phyloP scores from a whole-genome alignment of 2,797 vertebrate genomes.

The Sebastolobus alascanus region DNA sequence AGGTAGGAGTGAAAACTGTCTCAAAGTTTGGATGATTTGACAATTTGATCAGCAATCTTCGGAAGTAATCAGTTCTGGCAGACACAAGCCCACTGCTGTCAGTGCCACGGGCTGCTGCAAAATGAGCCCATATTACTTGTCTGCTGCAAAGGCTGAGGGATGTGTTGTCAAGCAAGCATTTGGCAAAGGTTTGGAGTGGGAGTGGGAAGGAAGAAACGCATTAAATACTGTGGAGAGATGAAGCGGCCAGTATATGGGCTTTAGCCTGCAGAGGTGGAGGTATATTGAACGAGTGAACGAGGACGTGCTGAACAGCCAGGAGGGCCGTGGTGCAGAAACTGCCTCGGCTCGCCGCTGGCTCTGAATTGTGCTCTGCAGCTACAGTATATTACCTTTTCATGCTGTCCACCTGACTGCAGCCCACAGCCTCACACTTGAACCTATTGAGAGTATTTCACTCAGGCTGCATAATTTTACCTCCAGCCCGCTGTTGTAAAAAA shows the following conservation, averaged over 20 bases:
- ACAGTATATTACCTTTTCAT: conserved; percentile 71
- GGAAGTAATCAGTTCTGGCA: conserved; percentile 70
- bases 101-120: conserved; percentile 55
- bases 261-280: conserved; percentile 74
- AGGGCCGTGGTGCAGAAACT: conserved; percentile 62
- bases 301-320: conserved; percentile 49
- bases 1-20: conserved; percentile 46
- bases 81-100: conserved; percentile 66
- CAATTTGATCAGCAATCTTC: conserved; percentile 75
- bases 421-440: conserved; percentile 36
- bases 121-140: conserved; percentile 74
- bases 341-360: conserved; percentile 52
- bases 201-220: conserved; percentile 62
- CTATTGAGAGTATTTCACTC: conserved; percentile 38
- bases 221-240: conserved; percentile 74
- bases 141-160: conserved; percentile 64
- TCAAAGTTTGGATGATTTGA: conserved; percentile 65
- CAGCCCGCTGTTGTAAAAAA: neutral
- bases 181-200: conserved; percentile 62
- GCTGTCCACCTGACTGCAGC: conserved; percentile 65
- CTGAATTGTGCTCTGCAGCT: conserved; percentile 63
- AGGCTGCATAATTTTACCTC: conserved; percentile 31
- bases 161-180: conserved; percentile 69
- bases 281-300: conserved; percentile 70
- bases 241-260: conserved; percentile 56